Evolutionary conservation across 2,113 vertebrate species (phyloP).

Genomic region (Anser brachyrhynchus): DNA sequence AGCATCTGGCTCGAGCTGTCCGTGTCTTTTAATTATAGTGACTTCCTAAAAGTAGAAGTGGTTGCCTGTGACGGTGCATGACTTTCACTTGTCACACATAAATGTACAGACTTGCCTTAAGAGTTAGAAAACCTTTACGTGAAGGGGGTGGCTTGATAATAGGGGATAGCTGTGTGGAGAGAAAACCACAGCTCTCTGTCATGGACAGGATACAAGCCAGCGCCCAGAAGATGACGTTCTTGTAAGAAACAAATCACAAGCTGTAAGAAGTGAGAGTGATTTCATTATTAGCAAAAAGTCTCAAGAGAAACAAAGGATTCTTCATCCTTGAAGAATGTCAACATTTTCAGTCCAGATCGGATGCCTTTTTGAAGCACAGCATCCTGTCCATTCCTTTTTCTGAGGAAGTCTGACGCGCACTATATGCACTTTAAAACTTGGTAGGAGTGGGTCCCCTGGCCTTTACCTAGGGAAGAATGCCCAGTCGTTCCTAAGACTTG

Average conservation of each 20-base stretch:
- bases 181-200: background rate
- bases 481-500: accelerated
- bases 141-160: background rate
- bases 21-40: background rate
- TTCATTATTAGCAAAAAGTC: background rate
- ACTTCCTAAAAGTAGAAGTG: background rate
- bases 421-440: accelerated
- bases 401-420: background rate
- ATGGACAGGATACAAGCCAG: background rate
- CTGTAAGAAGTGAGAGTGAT: background rate
- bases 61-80: background rate
- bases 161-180: background rate
- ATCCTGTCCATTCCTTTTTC: background rate
- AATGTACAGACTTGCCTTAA: background rate
- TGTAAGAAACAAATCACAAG: background rate
- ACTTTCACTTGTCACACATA: background rate
- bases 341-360: accelerated
- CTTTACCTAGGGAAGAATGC: background rate
- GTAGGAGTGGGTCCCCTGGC: accelerated
- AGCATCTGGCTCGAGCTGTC: background rate
- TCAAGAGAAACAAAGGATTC: background rate
- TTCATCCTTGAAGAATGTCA: background rate
- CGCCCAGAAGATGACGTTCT: background rate
- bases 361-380: background rate
- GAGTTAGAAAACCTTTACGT: background rate